phyloP scores from a whole-genome alignment of 2,113 vertebrate genomes.

The Syngnathoides biaculeatus region DNA sequence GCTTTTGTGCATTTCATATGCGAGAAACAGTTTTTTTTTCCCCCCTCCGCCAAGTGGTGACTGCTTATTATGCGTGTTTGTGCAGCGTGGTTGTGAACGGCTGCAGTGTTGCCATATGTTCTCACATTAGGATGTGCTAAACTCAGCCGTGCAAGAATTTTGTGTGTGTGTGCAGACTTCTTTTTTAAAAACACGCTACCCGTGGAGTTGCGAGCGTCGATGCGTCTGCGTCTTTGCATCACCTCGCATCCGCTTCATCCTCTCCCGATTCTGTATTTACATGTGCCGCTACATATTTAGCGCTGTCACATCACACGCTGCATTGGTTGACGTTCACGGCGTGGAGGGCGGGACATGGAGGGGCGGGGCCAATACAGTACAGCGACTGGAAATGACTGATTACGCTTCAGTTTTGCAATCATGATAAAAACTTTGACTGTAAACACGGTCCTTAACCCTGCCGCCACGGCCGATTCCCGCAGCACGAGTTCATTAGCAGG shows the following conservation, averaged over 20 bases:
- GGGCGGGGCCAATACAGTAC: constrained; percentile 21
- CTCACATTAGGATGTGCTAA: constrained; percentile 46
- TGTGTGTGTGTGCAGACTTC: constrained; percentile 9
- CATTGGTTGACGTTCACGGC: constrained; percentile 59
- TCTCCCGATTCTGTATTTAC: background rate
- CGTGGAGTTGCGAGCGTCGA: background rate
- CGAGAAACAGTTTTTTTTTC: background rate
- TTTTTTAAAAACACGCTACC: background rate
- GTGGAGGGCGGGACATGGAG: constrained; percentile 19
- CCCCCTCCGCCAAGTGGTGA: background rate
- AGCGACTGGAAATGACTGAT: background rate
- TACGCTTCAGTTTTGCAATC: background rate
- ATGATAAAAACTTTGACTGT: constrained; percentile 19
- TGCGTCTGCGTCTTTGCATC: background rate
- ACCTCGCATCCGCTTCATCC: constrained; percentile 52
- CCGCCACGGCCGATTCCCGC: background rate
- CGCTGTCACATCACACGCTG: constrained; percentile 50
- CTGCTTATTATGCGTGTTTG: constrained; percentile 6
- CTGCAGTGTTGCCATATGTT: constrained; percentile 53
- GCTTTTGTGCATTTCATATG: constrained; percentile 6
- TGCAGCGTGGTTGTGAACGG: constrained; percentile 31
- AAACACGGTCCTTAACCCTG: constrained; percentile 12
- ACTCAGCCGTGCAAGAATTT: constrained; percentile 33
- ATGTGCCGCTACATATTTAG: constrained; percentile 53
- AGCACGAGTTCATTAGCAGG: background rate